A percentile compares a stretch with the other conserved stretches of the same genome.
Evolutionary conservation across 2,113 vertebrate species (phyloP).

Genomic region (Enhydra lutris): DNA sequence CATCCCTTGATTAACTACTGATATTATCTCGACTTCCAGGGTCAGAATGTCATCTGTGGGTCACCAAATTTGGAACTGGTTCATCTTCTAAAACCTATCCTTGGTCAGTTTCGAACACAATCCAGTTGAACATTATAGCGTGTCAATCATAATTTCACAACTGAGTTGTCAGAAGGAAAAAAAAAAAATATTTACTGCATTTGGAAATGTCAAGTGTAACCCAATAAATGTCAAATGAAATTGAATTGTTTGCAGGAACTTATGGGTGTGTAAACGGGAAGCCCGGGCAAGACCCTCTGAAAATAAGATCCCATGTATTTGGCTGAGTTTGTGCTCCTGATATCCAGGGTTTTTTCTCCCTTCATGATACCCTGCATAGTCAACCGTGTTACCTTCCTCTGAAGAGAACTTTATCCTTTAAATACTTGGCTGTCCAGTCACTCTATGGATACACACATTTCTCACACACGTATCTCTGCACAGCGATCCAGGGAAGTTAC

Average conservation of each 20-base stretch:
- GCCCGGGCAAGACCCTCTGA: not conserved
- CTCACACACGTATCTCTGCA: not conserved
- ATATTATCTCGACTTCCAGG: not conserved
- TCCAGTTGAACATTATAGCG: not conserved
- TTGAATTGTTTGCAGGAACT: conserved; percentile 50
- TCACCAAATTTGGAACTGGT: conserved; percentile 15
- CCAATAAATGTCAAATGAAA: conserved; percentile 73
- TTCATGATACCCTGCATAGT: not conserved
- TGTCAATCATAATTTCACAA: conserved; percentile 66
- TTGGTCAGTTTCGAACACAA: conserved; percentile 18
- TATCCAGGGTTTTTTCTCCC: not conserved
- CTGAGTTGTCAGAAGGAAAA: conserved; percentile 46
- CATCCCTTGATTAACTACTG: not conserved
- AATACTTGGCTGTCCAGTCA: not conserved
- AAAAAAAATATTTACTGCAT: conserved; percentile 25
- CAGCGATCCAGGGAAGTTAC: not conserved
- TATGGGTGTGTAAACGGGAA: not conserved
- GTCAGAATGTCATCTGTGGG: not conserved
- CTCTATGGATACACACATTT: not conserved
- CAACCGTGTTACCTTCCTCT: not conserved
- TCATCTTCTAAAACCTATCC: not conserved
- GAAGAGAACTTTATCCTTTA: not conserved
- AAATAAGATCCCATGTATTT: not conserved
- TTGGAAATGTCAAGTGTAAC: conserved; percentile 69
- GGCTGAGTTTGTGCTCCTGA: not conserved